Evolutionary conservation across 2,113 vertebrate species (phyloP).

Genomic region (Seriola rivoliana): DNA sequence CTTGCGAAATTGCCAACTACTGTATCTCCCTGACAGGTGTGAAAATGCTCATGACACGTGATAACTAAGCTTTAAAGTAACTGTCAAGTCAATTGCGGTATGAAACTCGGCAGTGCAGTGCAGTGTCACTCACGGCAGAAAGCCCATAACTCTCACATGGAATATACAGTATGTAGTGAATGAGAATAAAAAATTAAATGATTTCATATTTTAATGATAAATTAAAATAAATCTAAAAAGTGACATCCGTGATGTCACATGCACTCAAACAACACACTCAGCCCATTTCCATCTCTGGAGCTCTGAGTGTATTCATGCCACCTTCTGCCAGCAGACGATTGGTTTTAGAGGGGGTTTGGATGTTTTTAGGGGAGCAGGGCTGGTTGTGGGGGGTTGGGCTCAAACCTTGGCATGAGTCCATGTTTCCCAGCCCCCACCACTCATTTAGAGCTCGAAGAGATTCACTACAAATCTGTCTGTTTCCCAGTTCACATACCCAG

Average conservation of each 20-base stretch:
- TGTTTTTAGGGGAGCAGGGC: conserved; percentile 39
- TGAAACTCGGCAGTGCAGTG: not conserved
- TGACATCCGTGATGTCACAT: not conserved
- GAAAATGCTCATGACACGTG: conserved; percentile 38
- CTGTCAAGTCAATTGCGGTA: conserved; percentile 47
- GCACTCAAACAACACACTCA: not conserved
- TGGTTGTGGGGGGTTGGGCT: conserved; percentile 52
- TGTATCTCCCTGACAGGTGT: conserved; percentile 40
- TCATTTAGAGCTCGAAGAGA: conserved; percentile 43
- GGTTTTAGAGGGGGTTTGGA: conserved; percentile 33
- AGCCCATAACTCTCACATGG: not conserved
- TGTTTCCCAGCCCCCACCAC: conserved; percentile 66
- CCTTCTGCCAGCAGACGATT: conserved; percentile 40
- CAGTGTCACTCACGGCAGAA: not conserved
- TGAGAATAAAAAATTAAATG: too few species aligned
- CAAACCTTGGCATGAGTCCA: conserved; percentile 62
- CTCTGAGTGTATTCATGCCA: conserved; percentile 21
- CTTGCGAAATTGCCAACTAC: not conserved
- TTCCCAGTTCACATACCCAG: conserved; percentile 25
- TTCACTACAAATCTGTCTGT: conserved; percentile 37
- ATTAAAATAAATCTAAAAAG: too few species aligned
- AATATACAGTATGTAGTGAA: not conserved
- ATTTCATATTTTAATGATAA: not conserved
- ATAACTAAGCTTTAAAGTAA: conserved; percentile 31
- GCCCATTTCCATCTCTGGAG: not conserved